These are phyloP conservation scores for Poicephalus meyeri DNA, from an alignment of 2,113 vertebrate species.

Conservation along the genomic window DNA sequence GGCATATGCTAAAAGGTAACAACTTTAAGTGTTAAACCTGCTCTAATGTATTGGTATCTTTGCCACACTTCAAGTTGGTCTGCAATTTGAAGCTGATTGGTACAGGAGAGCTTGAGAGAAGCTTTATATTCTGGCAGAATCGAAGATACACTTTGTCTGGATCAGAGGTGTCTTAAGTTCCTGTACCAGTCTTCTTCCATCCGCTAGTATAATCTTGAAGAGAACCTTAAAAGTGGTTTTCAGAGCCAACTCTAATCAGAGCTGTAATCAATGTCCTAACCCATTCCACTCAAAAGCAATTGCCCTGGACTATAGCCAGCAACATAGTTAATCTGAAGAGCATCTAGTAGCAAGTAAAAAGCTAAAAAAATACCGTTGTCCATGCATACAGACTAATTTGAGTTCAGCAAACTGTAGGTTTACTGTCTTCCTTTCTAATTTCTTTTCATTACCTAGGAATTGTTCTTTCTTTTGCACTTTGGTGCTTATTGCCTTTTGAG, in stretches of 20 bases:
- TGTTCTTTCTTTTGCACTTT: not conserved
- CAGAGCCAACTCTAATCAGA: accelerated
- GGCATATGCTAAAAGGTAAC: slow-evolving; percentile 59
- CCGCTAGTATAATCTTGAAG: not conserved
- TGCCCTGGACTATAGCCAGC: not conserved
- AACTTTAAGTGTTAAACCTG: not conserved
- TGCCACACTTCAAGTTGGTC: not conserved
- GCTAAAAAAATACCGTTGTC: not conserved
- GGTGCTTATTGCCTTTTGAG: not conserved
- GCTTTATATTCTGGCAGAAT: not conserved
- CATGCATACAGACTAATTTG: not conserved
- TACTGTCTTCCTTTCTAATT: not conserved
- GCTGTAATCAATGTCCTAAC: not conserved
- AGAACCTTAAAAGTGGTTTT: not conserved
- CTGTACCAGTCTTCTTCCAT: not conserved
- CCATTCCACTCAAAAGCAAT: not conserved
- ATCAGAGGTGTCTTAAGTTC: not conserved
- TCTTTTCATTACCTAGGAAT: not conserved
- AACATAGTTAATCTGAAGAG: not conserved
- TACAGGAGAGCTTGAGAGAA: not conserved
- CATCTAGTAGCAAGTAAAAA: not conserved
- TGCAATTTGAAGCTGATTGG: not conserved
- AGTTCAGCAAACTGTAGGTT: not conserved
- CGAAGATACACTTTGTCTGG: not conserved
- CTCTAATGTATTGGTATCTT: not conserved